These are phyloP conservation scores for Procambarus virginalis DNA, from an alignment of 1,140 invertebrate species.

Conservation along the genomic window DNA sequence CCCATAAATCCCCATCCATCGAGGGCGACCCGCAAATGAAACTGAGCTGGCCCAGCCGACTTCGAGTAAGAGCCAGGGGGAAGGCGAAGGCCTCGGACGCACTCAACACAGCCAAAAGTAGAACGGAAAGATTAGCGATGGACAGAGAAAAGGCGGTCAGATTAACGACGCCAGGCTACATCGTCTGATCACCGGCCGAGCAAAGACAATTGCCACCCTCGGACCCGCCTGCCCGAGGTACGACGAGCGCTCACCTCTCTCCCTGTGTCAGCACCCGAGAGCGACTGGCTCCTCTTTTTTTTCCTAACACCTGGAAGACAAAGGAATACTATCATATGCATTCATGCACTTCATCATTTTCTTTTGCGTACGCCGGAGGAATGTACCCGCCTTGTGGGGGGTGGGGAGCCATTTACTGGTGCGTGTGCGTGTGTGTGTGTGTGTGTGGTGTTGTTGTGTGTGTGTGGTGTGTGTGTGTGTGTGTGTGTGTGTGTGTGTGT, in stretches of 20 bases:
- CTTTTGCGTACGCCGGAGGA: not conserved
- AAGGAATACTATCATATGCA: slow-evolving; percentile 10
- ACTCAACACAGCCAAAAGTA: not conserved
- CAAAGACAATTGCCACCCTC: slow-evolving; percentile 67
- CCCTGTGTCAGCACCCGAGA: not conserved
- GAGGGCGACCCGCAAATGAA: too few relatives aligned
- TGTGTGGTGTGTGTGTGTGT: too few relatives aligned
- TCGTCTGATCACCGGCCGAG: slow-evolving; percentile 65
- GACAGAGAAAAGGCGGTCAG: slow-evolving; percentile 31
- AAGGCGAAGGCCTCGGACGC: not conserved
- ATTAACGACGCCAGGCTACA: slow-evolving; percentile 63
- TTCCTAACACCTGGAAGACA: not conserved
- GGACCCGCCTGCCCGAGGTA: slow-evolving; percentile 56
- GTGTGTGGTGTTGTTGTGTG: too few relatives aligned
- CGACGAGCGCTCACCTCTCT: slow-evolving; percentile 30
- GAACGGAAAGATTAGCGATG: slow-evolving; percentile 17
- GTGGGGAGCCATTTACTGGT: too few relatives aligned
- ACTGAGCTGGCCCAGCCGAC: too few relatives aligned
- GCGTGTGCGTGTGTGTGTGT: too few relatives aligned
- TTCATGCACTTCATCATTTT: not conserved
- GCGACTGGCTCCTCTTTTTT: too few relatives aligned
- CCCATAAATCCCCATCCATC: too few relatives aligned
- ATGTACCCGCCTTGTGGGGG: not conserved
- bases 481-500: too few relatives aligned
- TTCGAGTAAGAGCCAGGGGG: not conserved